Evolutionary conservation across 2,113 vertebrate genomes (phyloP), one percentile per base, ranked within the genome.

Genomic region (Elaphurus davidianus): DNA sequence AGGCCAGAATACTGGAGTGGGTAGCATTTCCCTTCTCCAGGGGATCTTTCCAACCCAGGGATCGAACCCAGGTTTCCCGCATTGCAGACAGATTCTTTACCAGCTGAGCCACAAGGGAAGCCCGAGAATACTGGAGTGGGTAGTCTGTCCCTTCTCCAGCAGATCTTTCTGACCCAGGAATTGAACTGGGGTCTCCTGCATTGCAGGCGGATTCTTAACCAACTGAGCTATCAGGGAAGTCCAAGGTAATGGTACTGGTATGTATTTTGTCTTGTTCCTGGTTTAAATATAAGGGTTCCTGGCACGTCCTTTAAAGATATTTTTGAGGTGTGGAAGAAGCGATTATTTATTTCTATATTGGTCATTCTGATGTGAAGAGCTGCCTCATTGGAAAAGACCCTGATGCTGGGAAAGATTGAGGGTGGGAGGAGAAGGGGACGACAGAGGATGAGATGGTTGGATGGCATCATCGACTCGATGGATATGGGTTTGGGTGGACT

Each of bases 191-290:
- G 19, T 74, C n/a, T 40, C n/a, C 5, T 13, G 67, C 10, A 74
- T 6, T 74, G 21, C n/a, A 74, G n/a, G n/a, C 0, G 0, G 19
- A 74, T 40, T 74, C 67, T 74, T 40, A 40, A 40, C n/a, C n/a
- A 74, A 23, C 0, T 74, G 67, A 74, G 67, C 67, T 74, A 40
- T 74, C 67, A 74, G 67, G 12, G n/a, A 40, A 40, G 67, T 40
- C 67, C 67, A 78, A 23, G 59, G 43, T 64, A 40, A 52, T 59
- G 28, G 40, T 89, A 55, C 17, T 52, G n/a, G 33, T 67, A 2
- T 33, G 28, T 21, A 89, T 19, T 16, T 16, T 84, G 21, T 50
- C 19, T 57, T 82, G 10, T 55, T 64, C 36, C 7, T 40, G 43
- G 76, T 36, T 87, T 64, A 91, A 74, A 83, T 82, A 62, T 83